Base-by-base conservation (phyloP, 2,113 vertebrate species). In the Suncus etruscus region DNA sequence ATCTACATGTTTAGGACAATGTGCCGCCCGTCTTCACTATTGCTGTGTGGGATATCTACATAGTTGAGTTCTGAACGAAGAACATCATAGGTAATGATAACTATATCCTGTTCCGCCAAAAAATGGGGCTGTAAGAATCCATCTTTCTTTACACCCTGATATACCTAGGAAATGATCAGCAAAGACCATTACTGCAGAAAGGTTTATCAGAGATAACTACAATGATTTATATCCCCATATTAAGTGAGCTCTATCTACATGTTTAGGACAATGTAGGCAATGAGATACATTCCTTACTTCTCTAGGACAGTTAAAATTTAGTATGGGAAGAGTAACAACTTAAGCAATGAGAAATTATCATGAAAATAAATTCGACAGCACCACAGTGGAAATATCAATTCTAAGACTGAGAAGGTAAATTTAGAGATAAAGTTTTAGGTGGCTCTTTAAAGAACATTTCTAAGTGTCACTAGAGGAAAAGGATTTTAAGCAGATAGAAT, bases 81-180 rank as follows among this genome's bases (percentile, higher is more conserved):
- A 39, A 99, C 99, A 16, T 99, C 99, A 0, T 99, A 99, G 0
- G 99, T 99, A 88, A 99, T 99, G 97, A 99, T 99, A 89, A 99
- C 99, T 93, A 99, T 98, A n/a, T 99, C 99, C 94, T 99, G 99
- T 96, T 99, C 98, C 0, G 99, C 99, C 82, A 99, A 97, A 97
- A 99, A 97, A 65, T 98, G 99, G 0, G 99, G 99, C 97, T 99
- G 99, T 94, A 99, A 97, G 96, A 99, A 99, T 31, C 99, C 99
- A 4, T 99, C 98, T 93, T 99, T 99, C 97, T 99, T 99, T 95
- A 99, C 99, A 63, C 99, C 99, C 96, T 99, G 98, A 90, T 99
- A 99, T 7, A 99, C 99, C 99, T 98, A 50, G 58, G 80, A 89
- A 92, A 91, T 50, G 94, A 94, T 29, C 65, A 92, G 50, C 48